Evolutionary conservation across 2,888 invertebrate species (phyloP).

Genomic region (Spilosoma lubricipeda): DNA sequence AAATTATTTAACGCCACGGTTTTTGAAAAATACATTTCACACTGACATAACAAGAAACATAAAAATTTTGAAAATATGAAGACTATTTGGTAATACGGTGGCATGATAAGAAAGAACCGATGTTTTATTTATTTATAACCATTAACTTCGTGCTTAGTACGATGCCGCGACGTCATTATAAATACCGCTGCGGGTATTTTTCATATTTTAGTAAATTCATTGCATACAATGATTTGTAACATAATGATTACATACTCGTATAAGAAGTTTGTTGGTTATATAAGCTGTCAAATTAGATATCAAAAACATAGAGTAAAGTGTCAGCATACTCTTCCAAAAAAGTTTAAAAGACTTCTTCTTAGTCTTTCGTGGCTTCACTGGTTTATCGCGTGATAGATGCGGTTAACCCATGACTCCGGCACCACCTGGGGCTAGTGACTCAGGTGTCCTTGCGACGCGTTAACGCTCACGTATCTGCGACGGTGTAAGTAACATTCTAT

Average conservation of each 20-base stretch:
- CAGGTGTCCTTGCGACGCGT: too few relatives aligned
- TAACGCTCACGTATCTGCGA: too few relatives aligned
- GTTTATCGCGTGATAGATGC: too few relatives aligned
- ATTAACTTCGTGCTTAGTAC: not conserved
- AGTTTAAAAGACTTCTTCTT: not conserved
- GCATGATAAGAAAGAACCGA: not conserved
- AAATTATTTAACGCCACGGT: not conserved
- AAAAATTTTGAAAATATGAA: not conserved
- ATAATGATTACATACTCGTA: not conserved
- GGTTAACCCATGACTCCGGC: too few relatives aligned
- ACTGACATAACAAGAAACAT: not conserved
- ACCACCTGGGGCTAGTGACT: too few relatives aligned
- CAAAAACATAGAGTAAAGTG: not conserved
- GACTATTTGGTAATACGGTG: not conserved
- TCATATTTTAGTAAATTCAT: not conserved
- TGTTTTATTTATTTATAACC: not conserved
- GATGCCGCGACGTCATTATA: not conserved
- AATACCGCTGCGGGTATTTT: not conserved
- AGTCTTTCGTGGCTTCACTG: too few relatives aligned
- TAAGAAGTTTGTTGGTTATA: not conserved
- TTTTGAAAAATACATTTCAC: not conserved
- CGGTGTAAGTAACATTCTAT: too few relatives aligned
- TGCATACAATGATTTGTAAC: not conserved
- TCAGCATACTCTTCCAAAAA: not conserved
- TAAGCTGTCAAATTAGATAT: not conserved